A percentile compares a stretch with the other conserved stretches of the same genome.
These are phyloP conservation scores for Cromileptes altivelis DNA, from an alignment of 2,113 vertebrate genomes.

Conservation along the genomic window DNA sequence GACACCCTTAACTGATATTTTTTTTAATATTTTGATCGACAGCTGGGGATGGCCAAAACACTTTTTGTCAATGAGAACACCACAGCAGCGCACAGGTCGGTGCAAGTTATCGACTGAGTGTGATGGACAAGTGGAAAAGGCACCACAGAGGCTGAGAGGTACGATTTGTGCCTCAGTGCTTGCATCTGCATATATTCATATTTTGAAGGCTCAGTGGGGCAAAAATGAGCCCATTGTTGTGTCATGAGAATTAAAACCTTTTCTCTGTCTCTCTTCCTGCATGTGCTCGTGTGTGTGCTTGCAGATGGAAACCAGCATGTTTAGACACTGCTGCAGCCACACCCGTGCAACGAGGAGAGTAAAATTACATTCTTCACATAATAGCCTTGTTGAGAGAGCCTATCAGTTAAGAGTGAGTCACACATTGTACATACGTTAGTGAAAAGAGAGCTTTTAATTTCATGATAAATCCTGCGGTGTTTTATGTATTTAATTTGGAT, in stretches of 20 bases:
- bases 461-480: conserved; percentile 17
- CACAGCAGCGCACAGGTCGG: conserved; percentile 26
- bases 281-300: conserved; percentile 37
- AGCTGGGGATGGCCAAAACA: conserved; percentile 89
- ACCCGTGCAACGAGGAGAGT: conserved; percentile 39
- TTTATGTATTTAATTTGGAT: conserved; percentile 56
- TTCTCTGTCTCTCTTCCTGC: neutral
- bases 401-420: conserved; percentile 8
- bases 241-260: neutral
- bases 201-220: neutral
- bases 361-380: conserved; percentile 10
- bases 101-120: conserved; percentile 54
- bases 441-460: conserved; percentile 39
- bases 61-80: conserved; percentile 77
- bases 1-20: conserved; percentile 13
- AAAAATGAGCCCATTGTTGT: neutral
- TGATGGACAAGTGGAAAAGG: neutral
- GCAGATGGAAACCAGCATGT: conserved; percentile 66
- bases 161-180: neutral
- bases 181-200: neutral
- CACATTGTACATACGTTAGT: conserved; percentile 34
- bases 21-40: conserved; percentile 46
- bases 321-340: conserved; percentile 58
- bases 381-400: conserved; percentile 25
- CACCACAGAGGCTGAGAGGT: conserved; percentile 21